Conservation (phyloP, 2,888 invertebrate genomes). For the Malachius bipustulatus region DNA sequence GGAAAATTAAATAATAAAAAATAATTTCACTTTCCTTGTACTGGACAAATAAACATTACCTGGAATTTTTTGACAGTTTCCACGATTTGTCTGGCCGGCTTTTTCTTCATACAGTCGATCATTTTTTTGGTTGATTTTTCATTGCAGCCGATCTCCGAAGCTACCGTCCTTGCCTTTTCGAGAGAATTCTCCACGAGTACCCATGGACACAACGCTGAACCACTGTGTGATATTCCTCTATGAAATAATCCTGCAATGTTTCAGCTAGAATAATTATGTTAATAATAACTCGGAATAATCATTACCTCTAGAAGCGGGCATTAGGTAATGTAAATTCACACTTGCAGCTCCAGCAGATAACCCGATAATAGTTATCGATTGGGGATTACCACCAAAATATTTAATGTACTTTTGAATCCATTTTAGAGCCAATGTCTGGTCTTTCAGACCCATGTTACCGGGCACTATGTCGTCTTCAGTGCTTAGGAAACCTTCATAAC, state of each 20-base stretch:
- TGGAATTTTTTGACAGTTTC: slow-evolving; percentile 45
- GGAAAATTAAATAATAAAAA: slow-evolving; percentile 20
- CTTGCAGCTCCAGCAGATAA: slow-evolving; percentile 65
- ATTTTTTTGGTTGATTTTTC: slow-evolving; percentile 40
- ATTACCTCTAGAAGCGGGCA: slow-evolving; percentile 48
- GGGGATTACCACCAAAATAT: slow-evolving; percentile 59
- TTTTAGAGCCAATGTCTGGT: slow-evolving; percentile 56
- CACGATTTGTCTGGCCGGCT: slow-evolving; percentile 49
- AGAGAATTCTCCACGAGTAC: slow-evolving; percentile 44
- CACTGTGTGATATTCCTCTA: slow-evolving; percentile 57
- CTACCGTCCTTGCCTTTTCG: slow-evolving; percentile 50
- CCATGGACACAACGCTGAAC: slow-evolving; percentile 51
- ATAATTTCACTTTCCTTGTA: neutral
- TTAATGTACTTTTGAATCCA: slow-evolving; percentile 60
- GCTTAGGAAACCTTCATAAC: slow-evolving; percentile 53
- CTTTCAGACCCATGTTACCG: slow-evolving; percentile 63
- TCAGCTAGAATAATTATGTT: no score
- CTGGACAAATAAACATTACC: slow-evolving; percentile 25
- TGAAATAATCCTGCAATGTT: slow-evolving; percentile 43
- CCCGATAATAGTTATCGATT: slow-evolving; percentile 55
- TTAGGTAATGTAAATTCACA: slow-evolving; percentile 59
- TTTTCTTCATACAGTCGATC: slow-evolving; percentile 41
- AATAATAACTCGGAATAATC: no score
- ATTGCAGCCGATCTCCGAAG: slow-evolving; percentile 52
- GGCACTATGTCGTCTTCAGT: slow-evolving; percentile 57